phyloP scores from a whole-genome alignment of 92 coral and sea anemone species.

The Heliopora coerulea region DNA sequence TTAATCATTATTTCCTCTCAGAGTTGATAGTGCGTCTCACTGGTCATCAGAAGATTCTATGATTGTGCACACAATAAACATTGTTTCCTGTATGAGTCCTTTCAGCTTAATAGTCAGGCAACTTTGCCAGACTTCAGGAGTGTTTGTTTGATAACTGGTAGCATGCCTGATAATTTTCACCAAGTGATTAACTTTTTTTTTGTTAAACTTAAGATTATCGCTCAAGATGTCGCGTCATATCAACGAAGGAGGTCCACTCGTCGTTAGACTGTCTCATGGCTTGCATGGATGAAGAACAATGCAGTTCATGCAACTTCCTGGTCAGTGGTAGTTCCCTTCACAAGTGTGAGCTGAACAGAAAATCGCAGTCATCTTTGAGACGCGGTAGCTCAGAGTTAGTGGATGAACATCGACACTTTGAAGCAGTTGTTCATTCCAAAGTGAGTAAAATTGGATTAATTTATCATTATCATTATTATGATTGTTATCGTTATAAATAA shows the following conservation, averaged over 20 bases:
- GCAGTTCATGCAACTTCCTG: constrained; percentile 13
- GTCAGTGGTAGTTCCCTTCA: constrained; percentile 7
- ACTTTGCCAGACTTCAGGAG: too few relatives aligned
- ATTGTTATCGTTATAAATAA: neutral
- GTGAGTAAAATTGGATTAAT: too few relatives aligned
- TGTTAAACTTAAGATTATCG: neutral
- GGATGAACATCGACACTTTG: neutral
- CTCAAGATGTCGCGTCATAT: constrained; percentile 1
- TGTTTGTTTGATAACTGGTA: too few relatives aligned
- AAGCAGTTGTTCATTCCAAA: neutral
- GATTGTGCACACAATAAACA: too few relatives aligned
- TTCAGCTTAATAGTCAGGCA: too few relatives aligned
- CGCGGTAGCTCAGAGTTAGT: neutral
- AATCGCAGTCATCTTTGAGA: neutral
- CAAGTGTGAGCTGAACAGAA: constrained; percentile 11
- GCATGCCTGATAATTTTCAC: too few relatives aligned
- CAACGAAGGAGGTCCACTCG: constrained; percentile 6
- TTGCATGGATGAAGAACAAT: neutral
- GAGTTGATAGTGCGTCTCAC: neutral
- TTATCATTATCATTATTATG: neutral
- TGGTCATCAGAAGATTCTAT: neutral
- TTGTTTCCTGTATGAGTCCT: too few relatives aligned
- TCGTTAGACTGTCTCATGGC: neutral
- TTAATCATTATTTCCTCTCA: too few relatives aligned
- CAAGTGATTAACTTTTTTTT: neutral